Evolutionary conservation across 1,140 invertebrate species (phyloP).

Genomic region (Lepidurus packardi): DNA sequence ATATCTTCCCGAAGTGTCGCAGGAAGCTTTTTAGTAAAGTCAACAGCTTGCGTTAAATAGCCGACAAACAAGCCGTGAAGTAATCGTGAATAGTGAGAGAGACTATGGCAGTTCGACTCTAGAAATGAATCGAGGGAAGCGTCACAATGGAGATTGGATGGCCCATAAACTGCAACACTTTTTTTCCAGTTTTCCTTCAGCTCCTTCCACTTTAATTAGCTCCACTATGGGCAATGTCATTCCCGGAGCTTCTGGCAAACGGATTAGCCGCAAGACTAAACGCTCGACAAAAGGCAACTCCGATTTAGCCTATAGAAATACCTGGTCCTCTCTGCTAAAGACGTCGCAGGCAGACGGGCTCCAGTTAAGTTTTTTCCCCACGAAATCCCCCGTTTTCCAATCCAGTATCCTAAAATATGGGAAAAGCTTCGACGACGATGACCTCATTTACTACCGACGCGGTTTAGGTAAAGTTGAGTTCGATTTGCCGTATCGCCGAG

Average conservation of each 20-base stretch:
- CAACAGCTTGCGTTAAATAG: neutral
- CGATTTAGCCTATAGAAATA: conserved; percentile 30
- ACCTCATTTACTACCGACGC: conserved; percentile 22
- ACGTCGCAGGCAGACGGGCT: conserved; percentile 23
- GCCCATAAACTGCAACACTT: conserved; percentile 25
- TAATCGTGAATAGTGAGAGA: neutral
- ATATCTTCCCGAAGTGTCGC: neutral
- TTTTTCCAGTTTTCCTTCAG: conserved; percentile 24
- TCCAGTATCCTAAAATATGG: conserved; percentile 25
- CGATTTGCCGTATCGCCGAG: neutral
- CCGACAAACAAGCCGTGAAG: neutral
- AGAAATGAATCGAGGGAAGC: neutral
- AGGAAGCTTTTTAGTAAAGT: neutral
- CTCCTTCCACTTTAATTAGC: neutral
- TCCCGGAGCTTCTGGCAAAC: conserved; percentile 13
- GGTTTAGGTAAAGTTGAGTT: neutral
- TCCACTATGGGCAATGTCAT: conserved; percentile 11
- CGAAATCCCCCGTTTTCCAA: conserved; percentile 27
- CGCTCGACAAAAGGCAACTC: conserved; percentile 16
- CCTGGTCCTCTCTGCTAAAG: conserved; percentile 33
- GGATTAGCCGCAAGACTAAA: neutral
- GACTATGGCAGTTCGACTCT: neutral
- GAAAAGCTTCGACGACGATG: conserved; percentile 29
- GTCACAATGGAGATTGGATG: conserved; percentile 12
- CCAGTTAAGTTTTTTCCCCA: conserved; percentile 29